phyloP scores from a whole-genome alignment of 2,888 invertebrate genomes.

The Melanostoma scalare region DNA sequence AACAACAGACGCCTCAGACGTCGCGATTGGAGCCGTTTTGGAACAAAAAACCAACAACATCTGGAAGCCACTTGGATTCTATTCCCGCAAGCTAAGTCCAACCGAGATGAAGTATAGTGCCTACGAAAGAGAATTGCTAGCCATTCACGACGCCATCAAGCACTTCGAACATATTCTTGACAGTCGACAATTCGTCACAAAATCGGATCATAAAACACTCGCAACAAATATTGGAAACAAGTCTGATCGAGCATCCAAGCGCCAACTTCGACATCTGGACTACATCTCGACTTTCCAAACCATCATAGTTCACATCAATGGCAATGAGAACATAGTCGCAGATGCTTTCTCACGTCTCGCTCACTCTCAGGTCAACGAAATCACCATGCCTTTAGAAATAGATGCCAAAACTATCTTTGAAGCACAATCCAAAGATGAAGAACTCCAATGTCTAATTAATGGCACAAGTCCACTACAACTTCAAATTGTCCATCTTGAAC shows the following conservation, averaged over 20 bases:
- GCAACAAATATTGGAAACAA: background rate
- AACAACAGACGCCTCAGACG: constrained; percentile 11
- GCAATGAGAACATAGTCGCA: constrained; percentile 1
- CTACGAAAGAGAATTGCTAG: too few relatives aligned
- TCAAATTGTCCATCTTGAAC: too few relatives aligned
- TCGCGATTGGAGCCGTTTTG: background rate
- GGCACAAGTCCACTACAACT: too few relatives aligned
- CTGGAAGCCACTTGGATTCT: too few relatives aligned
- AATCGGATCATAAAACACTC: background rate
- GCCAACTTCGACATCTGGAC: background rate
- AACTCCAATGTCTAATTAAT: background rate
- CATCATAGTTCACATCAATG: background rate
- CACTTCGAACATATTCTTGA: background rate
- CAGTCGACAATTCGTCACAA: background rate
- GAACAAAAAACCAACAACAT: background rate
- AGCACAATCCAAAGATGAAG: background rate
- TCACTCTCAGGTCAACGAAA: background rate
- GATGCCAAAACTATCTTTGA: background rate
- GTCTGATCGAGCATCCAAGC: constrained; percentile 2
- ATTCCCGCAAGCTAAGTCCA: too few relatives aligned
- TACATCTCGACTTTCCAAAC: constrained; percentile 7
- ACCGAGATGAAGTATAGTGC: too few relatives aligned
- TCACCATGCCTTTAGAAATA: too few relatives aligned
- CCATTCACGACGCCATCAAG: constrained; percentile 66
- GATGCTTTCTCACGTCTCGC: background rate